Evolutionary conservation across 2,797 vertebrate species (phyloP).

Genomic region (Siniperca undulata): DNA sequence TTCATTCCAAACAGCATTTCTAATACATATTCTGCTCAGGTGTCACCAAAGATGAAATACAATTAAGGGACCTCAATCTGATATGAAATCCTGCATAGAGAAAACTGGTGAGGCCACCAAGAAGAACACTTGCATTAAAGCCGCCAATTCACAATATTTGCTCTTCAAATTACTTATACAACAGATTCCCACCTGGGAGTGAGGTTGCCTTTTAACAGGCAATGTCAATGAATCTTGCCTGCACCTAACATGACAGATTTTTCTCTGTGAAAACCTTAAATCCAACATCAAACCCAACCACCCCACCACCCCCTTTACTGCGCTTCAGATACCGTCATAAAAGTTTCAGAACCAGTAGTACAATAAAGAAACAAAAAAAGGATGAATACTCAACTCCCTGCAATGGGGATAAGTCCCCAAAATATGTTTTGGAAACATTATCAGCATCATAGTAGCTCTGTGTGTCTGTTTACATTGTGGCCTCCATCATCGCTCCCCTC

Average conservation of each 20-base stretch:
- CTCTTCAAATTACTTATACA: slow-evolving; percentile 41
- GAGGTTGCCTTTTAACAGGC: slow-evolving; percentile 47
- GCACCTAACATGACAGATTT: slow-evolving; percentile 42
- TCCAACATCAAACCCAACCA: slow-evolving; percentile 19
- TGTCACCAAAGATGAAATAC: slow-evolving; percentile 75
- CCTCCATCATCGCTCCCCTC: slow-evolving; percentile 76
- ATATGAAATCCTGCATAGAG: slow-evolving; percentile 48
- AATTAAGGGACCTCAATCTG: slow-evolving; percentile 71
- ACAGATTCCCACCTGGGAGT: slow-evolving; percentile 48
- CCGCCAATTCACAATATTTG: slow-evolving; percentile 42
- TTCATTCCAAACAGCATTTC: slow-evolving; percentile 73
- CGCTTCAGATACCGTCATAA: slow-evolving; percentile 57
- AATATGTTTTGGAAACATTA: slow-evolving; percentile 88
- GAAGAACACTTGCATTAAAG: slow-evolving; percentile 51
- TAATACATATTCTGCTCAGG: slow-evolving; percentile 77
- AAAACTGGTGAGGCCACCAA: slow-evolving; percentile 54
- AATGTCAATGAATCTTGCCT: slow-evolving; percentile 44
- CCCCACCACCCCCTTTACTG: slow-evolving; percentile 11
- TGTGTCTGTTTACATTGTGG: slow-evolving; percentile 85
- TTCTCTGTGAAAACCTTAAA: slow-evolving; percentile 42
- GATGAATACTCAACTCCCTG: slow-evolving; percentile 85
- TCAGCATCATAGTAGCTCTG: slow-evolving; percentile 83
- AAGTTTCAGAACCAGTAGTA: slow-evolving; percentile 68
- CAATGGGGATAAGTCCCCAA: slow-evolving; percentile 83
- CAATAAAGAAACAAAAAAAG: slow-evolving; percentile 63